A percentile compares a stretch with the other conserved stretches of the same genome.
Conservation (phyloP, 2,113 vertebrate genomes). For the Leucoraja erinaceus region DNA sequence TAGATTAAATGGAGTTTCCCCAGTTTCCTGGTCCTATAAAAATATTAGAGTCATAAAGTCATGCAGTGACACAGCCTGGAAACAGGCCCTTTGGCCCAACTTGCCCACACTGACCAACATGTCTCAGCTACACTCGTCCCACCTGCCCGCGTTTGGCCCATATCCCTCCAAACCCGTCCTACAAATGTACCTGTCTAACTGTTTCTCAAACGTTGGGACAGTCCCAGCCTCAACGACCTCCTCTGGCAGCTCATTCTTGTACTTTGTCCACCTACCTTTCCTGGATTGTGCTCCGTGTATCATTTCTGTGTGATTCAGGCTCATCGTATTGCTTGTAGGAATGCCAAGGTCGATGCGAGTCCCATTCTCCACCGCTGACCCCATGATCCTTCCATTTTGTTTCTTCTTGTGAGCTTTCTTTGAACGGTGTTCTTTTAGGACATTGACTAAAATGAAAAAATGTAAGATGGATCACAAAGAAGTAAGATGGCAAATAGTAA, state of each 20-base stretch:
- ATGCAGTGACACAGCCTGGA: too few species aligned
- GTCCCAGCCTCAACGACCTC: too few species aligned
- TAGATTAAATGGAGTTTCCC: not conserved
- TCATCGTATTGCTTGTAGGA: not conserved
- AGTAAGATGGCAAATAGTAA: not conserved
- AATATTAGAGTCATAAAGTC: too few species aligned
- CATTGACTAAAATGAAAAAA: conserved; percentile 22
- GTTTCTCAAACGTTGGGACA: too few species aligned
- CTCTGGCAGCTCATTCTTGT: too few species aligned
- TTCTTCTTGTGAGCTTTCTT: not conserved
- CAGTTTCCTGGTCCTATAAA: too few species aligned
- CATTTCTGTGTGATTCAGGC: not conserved
- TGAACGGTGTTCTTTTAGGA: conserved; percentile 19
- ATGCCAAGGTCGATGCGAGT: not conserved
- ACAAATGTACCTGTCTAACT: too few species aligned
- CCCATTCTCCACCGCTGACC: not conserved
- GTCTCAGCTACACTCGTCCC: too few species aligned
- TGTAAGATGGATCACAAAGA: not conserved
- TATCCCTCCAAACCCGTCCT: too few species aligned
- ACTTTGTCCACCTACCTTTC: not conserved
- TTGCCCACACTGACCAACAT: too few species aligned
- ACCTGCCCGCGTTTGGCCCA: too few species aligned
- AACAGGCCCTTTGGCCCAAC: too few species aligned
- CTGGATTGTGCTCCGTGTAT: not conserved
- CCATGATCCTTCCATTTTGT: not conserved